These are phyloP conservation scores for Sphaeramia orbicularis DNA, from an alignment of 2,797 vertebrate species.

Conservation along the genomic window DNA sequence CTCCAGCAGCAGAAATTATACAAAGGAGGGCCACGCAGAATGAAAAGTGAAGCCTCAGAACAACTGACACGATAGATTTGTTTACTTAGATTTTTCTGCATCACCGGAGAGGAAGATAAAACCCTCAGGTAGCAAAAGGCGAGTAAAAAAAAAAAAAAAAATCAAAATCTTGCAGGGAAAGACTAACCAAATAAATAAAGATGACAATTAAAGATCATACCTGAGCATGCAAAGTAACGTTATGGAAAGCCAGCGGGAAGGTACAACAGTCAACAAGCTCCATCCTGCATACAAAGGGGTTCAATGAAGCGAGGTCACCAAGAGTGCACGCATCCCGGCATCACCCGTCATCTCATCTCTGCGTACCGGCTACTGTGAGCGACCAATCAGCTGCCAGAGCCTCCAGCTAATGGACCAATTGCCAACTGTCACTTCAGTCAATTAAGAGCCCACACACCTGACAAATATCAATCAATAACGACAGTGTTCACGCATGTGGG, in stretches of 20 bases:
- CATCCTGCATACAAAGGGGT: slow-evolving; percentile 22
- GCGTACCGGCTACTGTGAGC: slow-evolving; percentile 4
- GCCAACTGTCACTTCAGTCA: slow-evolving; percentile 26
- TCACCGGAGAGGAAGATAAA: background rate
- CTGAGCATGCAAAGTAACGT: slow-evolving; percentile 15
- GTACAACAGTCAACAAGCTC: slow-evolving; percentile 22
- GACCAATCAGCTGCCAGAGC: slow-evolving; percentile 39
- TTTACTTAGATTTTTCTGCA: background rate
- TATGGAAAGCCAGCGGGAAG: slow-evolving; percentile 5
- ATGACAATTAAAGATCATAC: slow-evolving; percentile 1
- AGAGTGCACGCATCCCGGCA: slow-evolving; percentile 5
- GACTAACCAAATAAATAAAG: background rate
- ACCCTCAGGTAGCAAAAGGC: background rate
- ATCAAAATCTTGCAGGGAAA: background rate
- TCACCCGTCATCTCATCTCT: slow-evolving; percentile 10
- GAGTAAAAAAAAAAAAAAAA: background rate
- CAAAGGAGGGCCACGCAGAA: background rate
- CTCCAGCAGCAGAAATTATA: background rate
- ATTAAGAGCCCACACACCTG: slow-evolving; percentile 28
- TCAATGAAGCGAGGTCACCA: slow-evolving; percentile 22
- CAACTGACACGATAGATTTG: background rate
- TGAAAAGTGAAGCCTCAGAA: background rate
- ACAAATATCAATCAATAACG: slow-evolving; percentile 43
- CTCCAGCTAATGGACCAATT: slow-evolving; percentile 45
- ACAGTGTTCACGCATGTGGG: slow-evolving; percentile 14